Percentiles rank a stretch among this genome's conserved stretches.
Evolutionary conservation across 2,113 vertebrate species (phyloP).

Genomic region (Stictonetta naevosa): DNA sequence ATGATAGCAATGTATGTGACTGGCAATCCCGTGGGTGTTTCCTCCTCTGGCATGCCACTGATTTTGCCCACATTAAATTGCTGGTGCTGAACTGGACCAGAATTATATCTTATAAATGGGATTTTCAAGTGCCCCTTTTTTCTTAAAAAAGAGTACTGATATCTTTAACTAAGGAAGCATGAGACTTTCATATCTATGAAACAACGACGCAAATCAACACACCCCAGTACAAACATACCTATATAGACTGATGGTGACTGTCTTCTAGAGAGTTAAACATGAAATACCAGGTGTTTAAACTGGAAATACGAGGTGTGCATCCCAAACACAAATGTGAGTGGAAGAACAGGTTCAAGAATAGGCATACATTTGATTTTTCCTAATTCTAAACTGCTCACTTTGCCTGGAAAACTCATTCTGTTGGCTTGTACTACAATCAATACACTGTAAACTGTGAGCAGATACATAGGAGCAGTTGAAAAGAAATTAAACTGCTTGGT

Average conservation of each 20-base stretch:
- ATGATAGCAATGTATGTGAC: rapidly evolving
- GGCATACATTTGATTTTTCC: background rate
- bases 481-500: background rate
- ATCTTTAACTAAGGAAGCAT: background rate
- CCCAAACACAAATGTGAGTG: background rate
- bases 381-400: background rate
- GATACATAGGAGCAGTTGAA: background rate
- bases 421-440: background rate
- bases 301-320: background rate
- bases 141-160: background rate
- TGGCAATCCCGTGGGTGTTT: background rate
- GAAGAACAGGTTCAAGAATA: background rate
- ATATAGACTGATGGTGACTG: rapidly evolving
- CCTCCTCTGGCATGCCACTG: background rate
- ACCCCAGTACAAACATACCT: background rate
- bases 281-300: background rate
- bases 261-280: background rate
- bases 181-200: background rate
- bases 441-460: background rate
- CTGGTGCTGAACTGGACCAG: background rate
- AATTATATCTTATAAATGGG: background rate
- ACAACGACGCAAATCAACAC: background rate
- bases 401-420: background rate
- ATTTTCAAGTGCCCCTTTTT: background rate
- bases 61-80: rapidly evolving